Evolutionary conservation across 2,888 invertebrate genomes (phyloP).

Genomic region (Acleris holmiana): DNA sequence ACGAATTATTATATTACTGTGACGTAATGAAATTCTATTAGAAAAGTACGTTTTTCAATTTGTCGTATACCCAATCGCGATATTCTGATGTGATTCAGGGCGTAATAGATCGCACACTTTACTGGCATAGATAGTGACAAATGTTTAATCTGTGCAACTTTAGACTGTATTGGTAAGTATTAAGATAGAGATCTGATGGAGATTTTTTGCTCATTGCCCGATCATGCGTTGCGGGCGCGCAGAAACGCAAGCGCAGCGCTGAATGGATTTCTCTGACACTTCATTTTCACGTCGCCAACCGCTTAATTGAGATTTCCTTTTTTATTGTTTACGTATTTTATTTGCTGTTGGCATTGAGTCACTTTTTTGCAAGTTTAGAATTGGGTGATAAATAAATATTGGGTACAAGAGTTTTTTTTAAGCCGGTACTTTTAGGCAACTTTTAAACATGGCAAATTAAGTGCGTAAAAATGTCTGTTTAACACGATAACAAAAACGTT

Average conservation of each 20-base stretch:
- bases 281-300: slow-evolving; percentile 16
- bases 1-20: slow-evolving; percentile 31
- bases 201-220: slow-evolving; percentile 21
- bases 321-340: too few species aligned
- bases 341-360: too few species aligned
- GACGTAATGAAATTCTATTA: slow-evolving; percentile 35
- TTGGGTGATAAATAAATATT: too few species aligned
- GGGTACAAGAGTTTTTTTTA: too few species aligned
- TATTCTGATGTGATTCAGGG: slow-evolving; percentile 39
- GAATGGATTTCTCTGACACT: slow-evolving; percentile 31
- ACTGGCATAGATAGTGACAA: slow-evolving; percentile 46
- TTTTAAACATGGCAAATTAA: too few species aligned
- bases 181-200: slow-evolving; percentile 1
- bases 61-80: slow-evolving; percentile 25
- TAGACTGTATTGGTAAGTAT: not conserved
- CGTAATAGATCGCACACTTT: slow-evolving; percentile 37
- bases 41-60: slow-evolving; percentile 37
- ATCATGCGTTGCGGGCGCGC: slow-evolving; percentile 41
- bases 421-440: too few species aligned
- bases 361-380: too few species aligned
- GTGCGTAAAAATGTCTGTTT: too few species aligned
- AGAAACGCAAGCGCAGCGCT: slow-evolving; percentile 13
- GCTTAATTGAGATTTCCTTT: not conserved
- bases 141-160: not conserved
- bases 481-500: too few species aligned